A percentile compares a stretch with the other conserved stretches of the same genome.
Evolutionary conservation across 1,140 invertebrate genomes (phyloP).

Genomic region (Steinernema feltiae): DNA sequence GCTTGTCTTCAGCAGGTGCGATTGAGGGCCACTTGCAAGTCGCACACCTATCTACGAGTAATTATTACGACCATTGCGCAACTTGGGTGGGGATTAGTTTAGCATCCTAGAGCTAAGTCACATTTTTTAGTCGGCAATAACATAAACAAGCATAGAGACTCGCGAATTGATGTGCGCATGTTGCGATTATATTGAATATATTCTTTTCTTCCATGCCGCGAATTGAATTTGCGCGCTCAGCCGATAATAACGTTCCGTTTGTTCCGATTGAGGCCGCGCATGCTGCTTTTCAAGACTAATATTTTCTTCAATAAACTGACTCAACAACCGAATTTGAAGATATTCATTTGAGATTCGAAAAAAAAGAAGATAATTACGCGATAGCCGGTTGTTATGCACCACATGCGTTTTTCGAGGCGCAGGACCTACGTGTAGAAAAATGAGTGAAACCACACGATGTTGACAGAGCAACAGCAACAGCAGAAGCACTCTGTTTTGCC

Average conservation of each 20-base stretch:
- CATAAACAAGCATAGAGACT: no score
- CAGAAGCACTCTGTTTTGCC: not conserved
- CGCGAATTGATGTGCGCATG: no score
- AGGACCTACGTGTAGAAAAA: not conserved
- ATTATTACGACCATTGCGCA: no score
- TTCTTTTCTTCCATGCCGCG: not conserved
- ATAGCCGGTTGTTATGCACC: not conserved
- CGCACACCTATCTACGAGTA: no score
- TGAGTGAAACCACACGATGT: not conserved
- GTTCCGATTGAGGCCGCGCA: no score
- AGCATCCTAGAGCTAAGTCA: no score
- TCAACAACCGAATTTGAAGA: no score
- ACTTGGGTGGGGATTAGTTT: no score
- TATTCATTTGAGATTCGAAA: not conserved
- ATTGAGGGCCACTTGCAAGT: no score
- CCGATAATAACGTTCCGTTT: not conserved
- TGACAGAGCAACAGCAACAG: not conserved
- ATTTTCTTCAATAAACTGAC: not conserved
- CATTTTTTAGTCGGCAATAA: no score
- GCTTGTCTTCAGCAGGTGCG: no score
- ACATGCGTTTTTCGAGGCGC: not conserved
- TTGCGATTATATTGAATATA: not conserved
- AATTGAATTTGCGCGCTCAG: not conserved
- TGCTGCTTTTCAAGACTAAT: not conserved
- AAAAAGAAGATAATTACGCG: not conserved